These are phyloP conservation scores for Champsocephalus esox DNA, from an alignment of 2,797 vertebrate genomes.

Conservation along the genomic window DNA sequence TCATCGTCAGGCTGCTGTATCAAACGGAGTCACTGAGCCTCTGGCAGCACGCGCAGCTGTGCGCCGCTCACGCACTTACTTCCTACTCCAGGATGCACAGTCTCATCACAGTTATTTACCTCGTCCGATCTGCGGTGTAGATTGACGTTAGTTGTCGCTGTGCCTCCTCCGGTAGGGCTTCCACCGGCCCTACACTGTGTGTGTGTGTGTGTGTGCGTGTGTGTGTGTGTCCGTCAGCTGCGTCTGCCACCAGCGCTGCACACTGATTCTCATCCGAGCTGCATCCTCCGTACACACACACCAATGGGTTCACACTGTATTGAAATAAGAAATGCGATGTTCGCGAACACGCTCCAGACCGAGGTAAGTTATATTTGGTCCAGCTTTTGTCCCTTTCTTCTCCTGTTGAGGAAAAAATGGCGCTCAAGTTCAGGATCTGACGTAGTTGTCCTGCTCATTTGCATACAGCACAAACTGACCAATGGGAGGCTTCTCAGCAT, in stretches of 20 bases:
- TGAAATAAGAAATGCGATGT: slow-evolving; percentile 4
- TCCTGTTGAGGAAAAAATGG: slow-evolving; percentile 90
- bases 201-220: slow-evolving; percentile 46
- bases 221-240: slow-evolving; percentile 55
- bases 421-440: slow-evolving; percentile 96
- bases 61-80: slow-evolving; percentile 35
- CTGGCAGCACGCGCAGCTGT: slow-evolving; percentile 24
- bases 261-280: slow-evolving; percentile 48
- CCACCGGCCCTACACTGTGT: slow-evolving; percentile 72
- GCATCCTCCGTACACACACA: slow-evolving; percentile 37
- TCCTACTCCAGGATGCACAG: slow-evolving; percentile 40
- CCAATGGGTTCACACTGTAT: background rate
- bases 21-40: slow-evolving; percentile 3
- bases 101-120: slow-evolving; percentile 65
- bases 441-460: slow-evolving; percentile 83
- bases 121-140: slow-evolving; percentile 51
- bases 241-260: slow-evolving; percentile 50
- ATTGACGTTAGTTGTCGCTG: slow-evolving; percentile 72
- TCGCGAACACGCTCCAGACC: background rate
- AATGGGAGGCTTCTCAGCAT: slow-evolving; percentile 78
- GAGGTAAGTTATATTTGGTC: slow-evolving; percentile 54
- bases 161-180: slow-evolving; percentile 56
- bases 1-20: background rate
- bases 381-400: slow-evolving; percentile 83
- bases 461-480: slow-evolving; percentile 87